Evolutionary conservation across 2,888 invertebrate species (phyloP).

Genomic region (Pantelozetes paolii): DNA sequence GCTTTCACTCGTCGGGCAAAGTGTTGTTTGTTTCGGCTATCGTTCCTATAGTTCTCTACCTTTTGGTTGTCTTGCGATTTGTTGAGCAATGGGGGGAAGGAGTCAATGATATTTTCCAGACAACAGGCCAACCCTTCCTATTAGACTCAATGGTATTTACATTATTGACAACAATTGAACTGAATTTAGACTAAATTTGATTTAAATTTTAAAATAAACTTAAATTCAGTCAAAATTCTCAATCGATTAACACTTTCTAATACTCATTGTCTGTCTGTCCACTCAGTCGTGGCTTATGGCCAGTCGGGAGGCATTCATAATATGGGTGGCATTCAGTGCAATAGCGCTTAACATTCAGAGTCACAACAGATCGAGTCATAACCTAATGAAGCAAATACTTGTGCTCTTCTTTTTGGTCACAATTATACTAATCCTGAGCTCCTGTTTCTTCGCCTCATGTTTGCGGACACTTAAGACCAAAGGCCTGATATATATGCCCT

Average conservation of each 20-base stretch:
- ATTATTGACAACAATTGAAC: background rate
- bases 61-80: conserved; percentile 55
- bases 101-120: conserved; percentile 44
- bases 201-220: background rate
- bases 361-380: conserved; percentile 49
- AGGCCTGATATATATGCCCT: conserved; percentile 71
- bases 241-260: background rate
- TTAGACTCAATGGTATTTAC: conserved; percentile 55
- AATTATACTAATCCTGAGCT: conserved; percentile 67
- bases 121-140: conserved; percentile 44
- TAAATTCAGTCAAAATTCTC: background rate
- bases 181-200: background rate
- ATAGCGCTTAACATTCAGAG: conserved; percentile 66
- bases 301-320: conserved; percentile 78
- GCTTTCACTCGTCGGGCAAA: conserved; percentile 76
- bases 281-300: conserved; percentile 79
- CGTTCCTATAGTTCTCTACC: conserved; percentile 69
- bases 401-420: conserved; percentile 67
- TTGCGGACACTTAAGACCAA: conserved; percentile 69
- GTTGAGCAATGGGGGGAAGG: conserved; percentile 47
- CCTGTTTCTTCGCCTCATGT: conserved; percentile 74
- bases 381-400: conserved; percentile 45
- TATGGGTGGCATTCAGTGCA: conserved; percentile 78
- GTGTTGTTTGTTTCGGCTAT: conserved; percentile 73
- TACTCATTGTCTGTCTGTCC: conserved; percentile 57